A percentile compares a stretch with the other conserved stretches of the same genome.
phyloP scores from a whole-genome alignment of 2,797 vertebrate species.

The Telmatherina bonti region DNA sequence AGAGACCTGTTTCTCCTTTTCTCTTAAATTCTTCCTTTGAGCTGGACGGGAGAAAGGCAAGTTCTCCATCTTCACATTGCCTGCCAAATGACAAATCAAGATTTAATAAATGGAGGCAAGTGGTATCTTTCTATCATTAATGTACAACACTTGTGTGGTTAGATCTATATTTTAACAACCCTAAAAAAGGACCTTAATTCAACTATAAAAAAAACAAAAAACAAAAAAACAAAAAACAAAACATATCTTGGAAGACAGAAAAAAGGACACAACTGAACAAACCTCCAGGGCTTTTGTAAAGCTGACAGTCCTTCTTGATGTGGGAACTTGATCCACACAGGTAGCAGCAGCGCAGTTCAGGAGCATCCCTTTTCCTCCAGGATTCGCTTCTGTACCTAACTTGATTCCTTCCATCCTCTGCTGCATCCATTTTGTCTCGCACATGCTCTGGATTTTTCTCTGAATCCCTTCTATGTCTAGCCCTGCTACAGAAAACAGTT shows the following conservation, averaged over 20 bases:
- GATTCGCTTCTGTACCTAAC: constrained; percentile 82
- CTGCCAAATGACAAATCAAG: constrained; percentile 47
- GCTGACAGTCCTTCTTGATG: constrained; percentile 93
- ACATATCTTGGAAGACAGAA: not conserved
- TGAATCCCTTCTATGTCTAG: constrained; percentile 81
- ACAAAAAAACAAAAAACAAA: not conserved
- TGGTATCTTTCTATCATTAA: not conserved
- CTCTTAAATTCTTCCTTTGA: constrained; percentile 73
- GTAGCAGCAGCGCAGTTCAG: constrained; percentile 91
- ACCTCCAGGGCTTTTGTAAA: constrained; percentile 90
- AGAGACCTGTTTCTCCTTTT: constrained; percentile 74
- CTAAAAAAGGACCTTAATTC: not conserved
- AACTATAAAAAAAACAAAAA: not conserved
- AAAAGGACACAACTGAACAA: constrained; percentile 1
- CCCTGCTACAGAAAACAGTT: constrained; percentile 65
- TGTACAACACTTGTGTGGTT: not conserved
- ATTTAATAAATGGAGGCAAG: not conserved
- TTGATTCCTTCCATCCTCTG: constrained; percentile 81
- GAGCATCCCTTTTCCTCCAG: constrained; percentile 82
- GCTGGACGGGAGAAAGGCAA: constrained; percentile 57
- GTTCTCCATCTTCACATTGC: constrained; percentile 69
- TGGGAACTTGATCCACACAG: constrained; percentile 91
- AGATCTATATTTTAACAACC: no score
- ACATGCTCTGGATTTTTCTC: constrained; percentile 77
- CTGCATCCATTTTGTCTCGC: constrained; percentile 60